Base-by-base conservation (phyloP, 2,797 vertebrate genomes). In the Antennarius maculatus region DNA sequence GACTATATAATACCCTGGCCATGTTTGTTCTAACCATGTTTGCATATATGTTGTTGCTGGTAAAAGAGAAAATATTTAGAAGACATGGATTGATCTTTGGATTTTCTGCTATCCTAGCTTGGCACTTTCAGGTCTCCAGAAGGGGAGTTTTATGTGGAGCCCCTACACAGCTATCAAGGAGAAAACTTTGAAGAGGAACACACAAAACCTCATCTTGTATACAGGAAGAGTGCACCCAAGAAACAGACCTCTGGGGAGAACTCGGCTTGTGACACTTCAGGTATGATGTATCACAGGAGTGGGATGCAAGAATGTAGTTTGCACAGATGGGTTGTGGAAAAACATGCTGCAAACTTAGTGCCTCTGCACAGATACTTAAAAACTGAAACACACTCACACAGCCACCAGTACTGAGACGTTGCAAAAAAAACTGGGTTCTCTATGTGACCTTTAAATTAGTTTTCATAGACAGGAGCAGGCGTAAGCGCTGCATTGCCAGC, bases 141-240 rank as follows among this genome's bases (percentile, higher is more conserved):
- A 73, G 97, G 95, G 87, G 97, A 99, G 76, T 98, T 95, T 92
- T 99, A 98, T 71, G 95, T 99, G 87, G 98, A 99, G 81, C 97
- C 97, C 2, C 91, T 99, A 57, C 92, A 97, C 50, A 95, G 92
- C 0, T 82, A 94, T 16, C 92, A 95, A 83, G 96, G 94, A 46
- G 91, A 95, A 81, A 91, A 95, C 70, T 95, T 94, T 77, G 95
- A 96, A 92, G 97, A 99, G 90, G 97, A 97, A 81, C 95, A 98
- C 86, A 95, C 94, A 83, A 99, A 99, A 90, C 97, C 96, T 82
- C 98, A 99, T 74, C 85, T 99, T 37, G 93, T 99, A 71, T 99
- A 99, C 87, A 94, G 93, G 86, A 96, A 93, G 73, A 93, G 90
- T 48, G 76, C 81, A 31, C 86, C 92, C 60, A 92, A 88, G 70